Evolutionary conservation across 1,140 invertebrate species (phyloP).

Genomic region (Lasioglossum baleicum): DNA sequence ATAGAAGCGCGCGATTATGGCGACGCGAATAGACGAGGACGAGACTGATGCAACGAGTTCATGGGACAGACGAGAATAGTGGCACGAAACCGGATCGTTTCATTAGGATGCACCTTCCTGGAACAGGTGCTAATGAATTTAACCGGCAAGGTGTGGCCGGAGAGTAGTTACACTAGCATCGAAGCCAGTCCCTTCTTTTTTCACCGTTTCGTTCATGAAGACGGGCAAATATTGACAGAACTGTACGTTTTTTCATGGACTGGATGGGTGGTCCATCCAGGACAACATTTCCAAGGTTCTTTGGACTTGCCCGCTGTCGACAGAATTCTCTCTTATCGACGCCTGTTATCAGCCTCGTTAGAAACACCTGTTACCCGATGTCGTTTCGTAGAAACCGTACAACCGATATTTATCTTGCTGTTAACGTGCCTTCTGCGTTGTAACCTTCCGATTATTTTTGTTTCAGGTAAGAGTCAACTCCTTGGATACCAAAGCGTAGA

Average conservation of each 20-base stretch:
- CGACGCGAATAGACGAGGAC: not conserved
- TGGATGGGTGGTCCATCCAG: not conserved
- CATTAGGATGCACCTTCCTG: not conserved
- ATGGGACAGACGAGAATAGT: not conserved
- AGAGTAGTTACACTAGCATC: not conserved
- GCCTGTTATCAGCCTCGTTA: constrained; percentile 30
- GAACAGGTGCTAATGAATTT: not conserved
- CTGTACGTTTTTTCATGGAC: not conserved
- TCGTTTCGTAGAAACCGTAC: not conserved
- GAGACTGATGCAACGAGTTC: not conserved
- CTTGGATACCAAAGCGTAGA: not conserved
- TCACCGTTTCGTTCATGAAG: no score
- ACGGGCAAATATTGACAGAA: not conserved
- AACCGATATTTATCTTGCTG: not conserved
- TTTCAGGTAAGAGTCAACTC: constrained; percentile 67
- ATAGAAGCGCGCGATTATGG: not conserved
- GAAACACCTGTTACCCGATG: not conserved
- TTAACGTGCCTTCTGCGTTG: not conserved
- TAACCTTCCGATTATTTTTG: constrained; percentile 40
- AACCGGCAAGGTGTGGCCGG: not conserved
- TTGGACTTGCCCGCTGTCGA: not conserved
- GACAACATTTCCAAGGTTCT: not conserved
- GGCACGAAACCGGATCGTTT: not conserved
- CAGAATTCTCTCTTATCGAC: constrained; percentile 55
- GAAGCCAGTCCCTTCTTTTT: not conserved